A percentile compares a stretch with the other conserved stretches of the same genome.
phyloP scores from a whole-genome alignment of 2,113 vertebrate genomes.

The Chaetodon auriga region DNA sequence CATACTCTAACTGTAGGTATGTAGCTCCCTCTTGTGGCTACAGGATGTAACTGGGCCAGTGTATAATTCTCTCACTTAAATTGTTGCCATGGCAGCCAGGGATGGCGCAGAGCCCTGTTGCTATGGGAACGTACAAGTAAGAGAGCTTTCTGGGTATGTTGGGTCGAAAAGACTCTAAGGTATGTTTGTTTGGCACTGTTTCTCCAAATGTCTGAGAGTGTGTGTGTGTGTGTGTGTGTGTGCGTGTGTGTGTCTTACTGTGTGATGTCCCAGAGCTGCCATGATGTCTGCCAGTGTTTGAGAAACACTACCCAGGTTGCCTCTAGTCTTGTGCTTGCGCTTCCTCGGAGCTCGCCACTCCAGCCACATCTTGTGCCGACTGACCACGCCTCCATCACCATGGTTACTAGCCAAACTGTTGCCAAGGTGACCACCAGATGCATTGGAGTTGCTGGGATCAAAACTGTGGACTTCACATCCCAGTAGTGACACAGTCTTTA shows the following conservation, averaged over 20 bases:
- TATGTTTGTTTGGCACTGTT: conserved; percentile 73
- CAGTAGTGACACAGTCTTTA: conserved; percentile 68
- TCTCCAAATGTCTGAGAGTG: conserved; percentile 35
- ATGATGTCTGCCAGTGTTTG: conserved; percentile 81
- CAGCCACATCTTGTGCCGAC: conserved; percentile 81
- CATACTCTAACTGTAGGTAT: conserved; percentile 43
- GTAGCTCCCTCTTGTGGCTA: conserved; percentile 79
- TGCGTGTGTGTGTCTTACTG: conserved; percentile 72
- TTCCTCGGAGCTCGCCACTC: conserved; percentile 79
- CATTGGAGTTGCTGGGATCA: conserved; percentile 76
- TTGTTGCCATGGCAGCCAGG: conserved; percentile 83
- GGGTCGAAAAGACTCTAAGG: conserved; percentile 75
- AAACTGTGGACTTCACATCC: conserved; percentile 84
- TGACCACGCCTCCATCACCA: conserved; percentile 67
- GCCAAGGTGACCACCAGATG: conserved; percentile 71
- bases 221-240: neutral
- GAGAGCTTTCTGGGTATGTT: conserved; percentile 71
- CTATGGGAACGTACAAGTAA: conserved; percentile 80
- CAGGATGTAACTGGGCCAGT: conserved; percentile 61
- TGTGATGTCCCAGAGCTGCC: conserved; percentile 81
- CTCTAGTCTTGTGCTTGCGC: conserved; percentile 59
- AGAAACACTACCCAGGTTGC: conserved; percentile 69
- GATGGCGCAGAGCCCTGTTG: conserved; percentile 84
- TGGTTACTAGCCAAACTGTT: conserved; percentile 77
- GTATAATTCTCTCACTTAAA: conserved; percentile 75